These are phyloP conservation scores for Hyposoter didymator DNA, from an alignment of 2,888 invertebrate genomes.

Conservation along the genomic window DNA sequence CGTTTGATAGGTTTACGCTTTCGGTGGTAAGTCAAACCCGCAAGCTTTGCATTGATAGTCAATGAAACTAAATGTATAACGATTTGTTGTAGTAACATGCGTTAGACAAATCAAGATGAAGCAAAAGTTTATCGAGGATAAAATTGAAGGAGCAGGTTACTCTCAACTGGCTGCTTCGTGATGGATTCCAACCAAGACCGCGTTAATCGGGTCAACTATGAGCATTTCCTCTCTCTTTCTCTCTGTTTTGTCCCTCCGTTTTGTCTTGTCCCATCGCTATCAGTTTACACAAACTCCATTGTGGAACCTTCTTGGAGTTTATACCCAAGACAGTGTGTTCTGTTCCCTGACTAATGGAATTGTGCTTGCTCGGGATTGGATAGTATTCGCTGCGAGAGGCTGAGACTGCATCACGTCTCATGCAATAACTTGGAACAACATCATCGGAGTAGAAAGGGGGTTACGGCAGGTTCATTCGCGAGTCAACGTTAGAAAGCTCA, in stretches of 20 bases:
- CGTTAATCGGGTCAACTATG: not conserved
- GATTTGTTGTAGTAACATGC: not conserved
- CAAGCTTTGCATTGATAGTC: not conserved
- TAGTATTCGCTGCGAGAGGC: slow-evolving; percentile 16
- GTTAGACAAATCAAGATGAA: not conserved
- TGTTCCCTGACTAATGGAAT: slow-evolving; percentile 58
- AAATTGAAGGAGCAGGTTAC: not conserved
- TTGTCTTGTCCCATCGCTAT: slow-evolving; percentile 27
- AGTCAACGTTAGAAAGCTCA: slow-evolving; percentile 4
- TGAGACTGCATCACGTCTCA: slow-evolving; percentile 27
- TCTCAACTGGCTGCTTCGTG: not conserved
- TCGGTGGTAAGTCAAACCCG: not conserved
- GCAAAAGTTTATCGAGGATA: not conserved
- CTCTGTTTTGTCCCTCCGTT: not conserved
- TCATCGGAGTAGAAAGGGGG: slow-evolving; percentile 2
- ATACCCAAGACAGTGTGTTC: slow-evolving; percentile 25
- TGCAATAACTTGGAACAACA: slow-evolving; percentile 28
- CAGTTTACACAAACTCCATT: slow-evolving; percentile 19
- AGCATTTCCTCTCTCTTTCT: not conserved
- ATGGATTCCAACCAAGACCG: not conserved
- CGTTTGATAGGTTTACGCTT: not conserved
- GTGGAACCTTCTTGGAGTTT: slow-evolving; percentile 24
- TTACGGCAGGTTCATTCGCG: not conserved
- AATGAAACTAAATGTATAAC: not conserved
- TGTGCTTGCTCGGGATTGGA: slow-evolving; percentile 11